phyloP scores from a whole-genome alignment of 2,888 invertebrate species.

The Mellilla xanthometata region DNA sequence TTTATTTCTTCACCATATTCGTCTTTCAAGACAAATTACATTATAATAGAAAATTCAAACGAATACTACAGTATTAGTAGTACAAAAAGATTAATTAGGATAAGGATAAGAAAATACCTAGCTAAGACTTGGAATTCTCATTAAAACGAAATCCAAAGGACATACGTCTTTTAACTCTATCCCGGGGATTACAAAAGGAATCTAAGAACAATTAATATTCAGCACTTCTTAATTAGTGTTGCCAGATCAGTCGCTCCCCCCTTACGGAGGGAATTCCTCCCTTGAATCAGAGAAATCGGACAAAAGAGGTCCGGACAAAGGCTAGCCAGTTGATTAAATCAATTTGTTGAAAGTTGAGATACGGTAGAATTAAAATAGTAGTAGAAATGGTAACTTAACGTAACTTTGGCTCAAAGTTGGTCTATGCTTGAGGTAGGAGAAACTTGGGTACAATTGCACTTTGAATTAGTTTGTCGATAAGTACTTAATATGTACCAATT shows the following conservation, averaged over 20 bases:
- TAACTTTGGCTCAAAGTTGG: neutral
- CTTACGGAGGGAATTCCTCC: neutral
- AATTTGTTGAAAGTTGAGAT: slow-evolving; percentile 17
- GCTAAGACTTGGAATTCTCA: slow-evolving; percentile 1
- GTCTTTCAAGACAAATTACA: too few relatives aligned
- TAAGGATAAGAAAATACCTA: too few relatives aligned
- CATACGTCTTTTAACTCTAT: slow-evolving; percentile 10
- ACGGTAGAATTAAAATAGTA: slow-evolving; percentile 1
- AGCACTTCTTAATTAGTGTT: slow-evolving; percentile 21
- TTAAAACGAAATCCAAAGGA: slow-evolving; percentile 3
- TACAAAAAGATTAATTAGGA: too few relatives aligned
- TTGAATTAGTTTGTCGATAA: too few relatives aligned
- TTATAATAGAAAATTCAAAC: too few relatives aligned
- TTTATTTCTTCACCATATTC: too few relatives aligned
- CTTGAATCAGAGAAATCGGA: slow-evolving; percentile 19
- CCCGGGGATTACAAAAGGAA: slow-evolving; percentile 8
- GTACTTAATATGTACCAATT: too few relatives aligned
- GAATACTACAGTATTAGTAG: too few relatives aligned
- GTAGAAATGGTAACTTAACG: neutral
- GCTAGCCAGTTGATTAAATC: slow-evolving; percentile 22
- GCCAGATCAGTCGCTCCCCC: slow-evolving; percentile 10
- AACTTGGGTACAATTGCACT: too few relatives aligned
- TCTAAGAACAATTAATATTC: slow-evolving; percentile 15
- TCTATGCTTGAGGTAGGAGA: neutral
- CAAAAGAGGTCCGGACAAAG: slow-evolving; percentile 23